Evolutionary conservation across 2,888 invertebrate genomes (phyloP).

Genomic region (Tenodera sinensis): DNA sequence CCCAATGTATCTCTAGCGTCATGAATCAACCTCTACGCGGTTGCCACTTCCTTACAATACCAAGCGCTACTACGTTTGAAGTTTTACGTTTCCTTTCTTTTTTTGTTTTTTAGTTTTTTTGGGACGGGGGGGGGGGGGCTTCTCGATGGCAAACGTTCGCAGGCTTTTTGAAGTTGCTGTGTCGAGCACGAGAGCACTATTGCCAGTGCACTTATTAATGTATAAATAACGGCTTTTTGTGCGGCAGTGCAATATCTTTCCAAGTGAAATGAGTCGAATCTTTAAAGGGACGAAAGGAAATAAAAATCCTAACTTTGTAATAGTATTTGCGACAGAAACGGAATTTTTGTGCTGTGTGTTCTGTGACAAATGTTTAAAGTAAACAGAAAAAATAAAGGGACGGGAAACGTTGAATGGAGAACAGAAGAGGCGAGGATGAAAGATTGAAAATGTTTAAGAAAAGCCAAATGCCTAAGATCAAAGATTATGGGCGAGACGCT

Average conservation of each 20-base stretch:
- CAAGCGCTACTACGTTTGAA: neutral
- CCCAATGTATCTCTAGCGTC: too few species aligned
- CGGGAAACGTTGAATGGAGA: neutral
- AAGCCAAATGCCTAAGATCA: too few species aligned
- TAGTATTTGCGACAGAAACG: neutral
- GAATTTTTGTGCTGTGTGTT: neutral
- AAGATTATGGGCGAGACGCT: too few species aligned
- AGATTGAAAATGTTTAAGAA: too few species aligned
- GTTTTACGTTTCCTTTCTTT: neutral
- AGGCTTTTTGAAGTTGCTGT: neutral
- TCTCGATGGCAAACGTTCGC: neutral
- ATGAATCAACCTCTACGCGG: neutral
- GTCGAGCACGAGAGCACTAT: neutral
- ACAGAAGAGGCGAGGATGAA: too few species aligned
- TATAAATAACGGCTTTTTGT: neutral
- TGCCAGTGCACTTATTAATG: neutral
- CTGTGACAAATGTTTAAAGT: neutral
- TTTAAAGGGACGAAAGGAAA: neutral
- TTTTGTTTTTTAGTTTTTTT: too few species aligned
- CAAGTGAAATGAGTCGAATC: neutral
- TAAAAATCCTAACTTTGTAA: neutral
- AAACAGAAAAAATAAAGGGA: neutral
- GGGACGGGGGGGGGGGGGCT: too few species aligned
- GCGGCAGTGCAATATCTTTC: neutral
- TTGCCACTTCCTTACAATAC: neutral